These are phyloP conservation scores for Drosophila tanythrix DNA, from an alignment of 2,888 invertebrate species.

Conservation along the genomic window DNA sequence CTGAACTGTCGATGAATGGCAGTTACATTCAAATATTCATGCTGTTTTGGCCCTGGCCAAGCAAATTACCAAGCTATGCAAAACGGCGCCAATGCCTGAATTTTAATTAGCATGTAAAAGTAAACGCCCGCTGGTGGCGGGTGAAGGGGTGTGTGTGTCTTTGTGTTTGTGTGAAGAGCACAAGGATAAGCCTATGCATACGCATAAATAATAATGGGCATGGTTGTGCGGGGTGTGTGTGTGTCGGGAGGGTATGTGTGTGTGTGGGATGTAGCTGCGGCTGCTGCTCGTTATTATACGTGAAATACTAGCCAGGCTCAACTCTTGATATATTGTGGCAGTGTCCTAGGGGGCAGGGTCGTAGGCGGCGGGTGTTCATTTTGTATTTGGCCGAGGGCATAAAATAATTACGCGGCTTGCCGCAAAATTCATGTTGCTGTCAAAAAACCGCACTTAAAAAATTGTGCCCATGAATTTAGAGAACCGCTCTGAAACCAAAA, in stretches of 20 bases:
- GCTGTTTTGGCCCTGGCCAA: slow-evolving; percentile 65
- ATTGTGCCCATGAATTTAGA: neutral
- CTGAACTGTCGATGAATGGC: slow-evolving; percentile 52
- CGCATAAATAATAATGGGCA: slow-evolving; percentile 74
- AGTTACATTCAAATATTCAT: slow-evolving; percentile 71
- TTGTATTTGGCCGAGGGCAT: slow-evolving; percentile 68
- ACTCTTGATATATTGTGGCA: slow-evolving; percentile 70
- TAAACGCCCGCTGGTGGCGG: slow-evolving; percentile 3
- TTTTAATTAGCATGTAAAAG: slow-evolving; percentile 74
- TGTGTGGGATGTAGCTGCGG: slow-evolving; percentile 17
- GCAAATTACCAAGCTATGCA: slow-evolving; percentile 75
- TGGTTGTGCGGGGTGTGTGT: slow-evolving; percentile 14
- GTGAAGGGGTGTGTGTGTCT: slow-evolving; percentile 5
- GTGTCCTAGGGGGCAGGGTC: slow-evolving; percentile 12
- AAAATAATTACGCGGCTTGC: slow-evolving; percentile 80
- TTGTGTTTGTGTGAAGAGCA: slow-evolving; percentile 15
- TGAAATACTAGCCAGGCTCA: slow-evolving; percentile 55
- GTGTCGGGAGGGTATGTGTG: neutral
- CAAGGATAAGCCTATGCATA: slow-evolving; percentile 57
- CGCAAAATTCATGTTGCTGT: slow-evolving; percentile 76
- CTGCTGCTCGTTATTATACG: slow-evolving; percentile 45
- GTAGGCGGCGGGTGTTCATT: slow-evolving; percentile 30
- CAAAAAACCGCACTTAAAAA: slow-evolving; percentile 37
- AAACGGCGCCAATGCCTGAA: slow-evolving; percentile 76
- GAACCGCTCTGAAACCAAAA: neutral